Conservation (phyloP, 2,888 invertebrate species). For the Athalia cordata region DNA sequence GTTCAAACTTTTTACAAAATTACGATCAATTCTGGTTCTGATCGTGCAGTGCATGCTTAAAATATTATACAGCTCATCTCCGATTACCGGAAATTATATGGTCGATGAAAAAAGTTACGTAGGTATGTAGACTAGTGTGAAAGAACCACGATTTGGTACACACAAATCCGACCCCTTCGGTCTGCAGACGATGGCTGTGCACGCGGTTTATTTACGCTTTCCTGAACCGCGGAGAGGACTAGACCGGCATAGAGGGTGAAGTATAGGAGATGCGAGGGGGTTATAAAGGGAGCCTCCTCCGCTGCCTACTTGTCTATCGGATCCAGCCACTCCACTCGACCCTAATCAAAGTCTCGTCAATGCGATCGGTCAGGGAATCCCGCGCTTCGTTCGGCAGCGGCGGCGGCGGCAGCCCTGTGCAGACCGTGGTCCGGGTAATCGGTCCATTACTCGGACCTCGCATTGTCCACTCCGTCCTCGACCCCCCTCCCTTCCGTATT, state of each 20-base stretch:
- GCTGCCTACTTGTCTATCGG: conserved; percentile 57
- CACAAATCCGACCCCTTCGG: neutral
- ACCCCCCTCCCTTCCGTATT: conserved; percentile 11
- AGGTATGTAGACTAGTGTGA: too few relatives aligned
- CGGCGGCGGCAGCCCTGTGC: too few relatives aligned
- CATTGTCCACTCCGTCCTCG: conserved; percentile 67
- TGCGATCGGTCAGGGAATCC: conserved; percentile 62
- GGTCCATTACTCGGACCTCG: conserved; percentile 71
- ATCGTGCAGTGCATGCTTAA: too few relatives aligned
- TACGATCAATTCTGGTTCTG: too few relatives aligned
- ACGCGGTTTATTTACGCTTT: conserved; percentile 17
- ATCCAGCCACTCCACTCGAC: conserved; percentile 70
- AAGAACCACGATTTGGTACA: too few relatives aligned
- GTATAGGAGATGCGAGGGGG: neutral
- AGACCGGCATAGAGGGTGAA: neutral
- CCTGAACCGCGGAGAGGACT: conserved; percentile 8
- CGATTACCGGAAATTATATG: too few relatives aligned
- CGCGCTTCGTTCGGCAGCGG: neutral
- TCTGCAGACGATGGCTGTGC: neutral
- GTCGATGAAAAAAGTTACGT: too few relatives aligned
- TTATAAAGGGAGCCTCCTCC: conserved; percentile 57
- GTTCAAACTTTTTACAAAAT: too few relatives aligned
- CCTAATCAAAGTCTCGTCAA: conserved; percentile 74
- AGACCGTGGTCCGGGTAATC: conserved; percentile 69
- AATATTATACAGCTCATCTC: too few relatives aligned